These are phyloP conservation scores for Channa striata DNA, from an alignment of 2,797 vertebrate species.

Conservation along the genomic window DNA sequence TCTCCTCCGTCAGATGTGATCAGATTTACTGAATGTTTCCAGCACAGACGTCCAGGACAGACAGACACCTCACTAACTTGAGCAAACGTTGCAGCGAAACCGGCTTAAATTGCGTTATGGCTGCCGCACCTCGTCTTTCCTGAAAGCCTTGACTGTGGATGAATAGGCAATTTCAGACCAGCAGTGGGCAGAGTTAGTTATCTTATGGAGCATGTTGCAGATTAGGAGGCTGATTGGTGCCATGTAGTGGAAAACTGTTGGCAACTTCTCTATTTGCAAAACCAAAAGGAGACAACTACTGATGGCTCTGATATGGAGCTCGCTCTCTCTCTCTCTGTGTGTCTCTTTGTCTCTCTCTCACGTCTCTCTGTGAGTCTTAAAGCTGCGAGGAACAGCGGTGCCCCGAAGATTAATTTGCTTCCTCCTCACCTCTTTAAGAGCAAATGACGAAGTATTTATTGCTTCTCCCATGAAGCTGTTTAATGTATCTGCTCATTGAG, in stretches of 20 bases:
- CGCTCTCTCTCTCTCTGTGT: background rate
- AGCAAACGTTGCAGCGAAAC: slow-evolving; percentile 40
- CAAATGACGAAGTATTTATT: slow-evolving; percentile 65
- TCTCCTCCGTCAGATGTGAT: slow-evolving; percentile 32
- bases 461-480: slow-evolving; percentile 60
- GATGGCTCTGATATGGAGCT: slow-evolving; percentile 56
- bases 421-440: slow-evolving; percentile 53
- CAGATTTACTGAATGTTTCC: slow-evolving; percentile 21
- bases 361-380: slow-evolving; percentile 25
- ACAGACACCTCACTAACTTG: slow-evolving; percentile 49
- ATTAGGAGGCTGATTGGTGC: slow-evolving; percentile 76
- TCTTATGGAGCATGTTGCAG: slow-evolving; percentile 76
- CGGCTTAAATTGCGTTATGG: slow-evolving; percentile 57
- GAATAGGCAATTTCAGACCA: slow-evolving; percentile 83
- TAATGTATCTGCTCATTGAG: slow-evolving; percentile 75
- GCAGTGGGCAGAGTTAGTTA: slow-evolving; percentile 76
- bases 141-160: slow-evolving; percentile 66
- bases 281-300: slow-evolving; percentile 46
- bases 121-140: slow-evolving; percentile 10
- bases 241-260: slow-evolving; percentile 65
- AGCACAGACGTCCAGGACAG: slow-evolving; percentile 42
- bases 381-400: slow-evolving; percentile 57
- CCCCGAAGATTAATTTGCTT: slow-evolving; percentile 64
- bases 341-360: slow-evolving; percentile 2
- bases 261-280: slow-evolving; percentile 66